Evolutionary conservation across 2,888 invertebrate genomes (phyloP).

Genomic region (Eurytoma adleriae): DNA sequence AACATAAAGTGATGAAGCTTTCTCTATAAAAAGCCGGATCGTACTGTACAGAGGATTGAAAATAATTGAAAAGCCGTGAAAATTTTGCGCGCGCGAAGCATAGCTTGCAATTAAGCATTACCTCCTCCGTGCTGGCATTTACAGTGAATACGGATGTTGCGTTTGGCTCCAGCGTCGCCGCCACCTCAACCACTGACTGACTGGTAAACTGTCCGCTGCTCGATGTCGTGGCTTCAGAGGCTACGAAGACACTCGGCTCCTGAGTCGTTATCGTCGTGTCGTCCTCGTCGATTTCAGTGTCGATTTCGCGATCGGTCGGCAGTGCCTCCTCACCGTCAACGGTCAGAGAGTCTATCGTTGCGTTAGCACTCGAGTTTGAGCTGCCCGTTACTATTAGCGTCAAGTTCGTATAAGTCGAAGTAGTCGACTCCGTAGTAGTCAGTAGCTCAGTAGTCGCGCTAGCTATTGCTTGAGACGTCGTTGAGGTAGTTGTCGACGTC

Average conservation of each 20-base stretch:
- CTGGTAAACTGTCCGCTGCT: conserved; percentile 4
- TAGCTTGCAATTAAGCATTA: conserved; percentile 70
- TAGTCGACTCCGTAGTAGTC: conserved; percentile 5
- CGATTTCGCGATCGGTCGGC: conserved; percentile 32
- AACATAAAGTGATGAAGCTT: conserved; percentile 45
- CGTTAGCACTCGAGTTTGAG: conserved; percentile 25
- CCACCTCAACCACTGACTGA: conserved; percentile 12
- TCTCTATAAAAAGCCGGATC: conserved; percentile 42
- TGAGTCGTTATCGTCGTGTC: conserved; percentile 37
- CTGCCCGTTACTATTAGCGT: conserved; percentile 22
- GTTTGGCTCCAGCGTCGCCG: conserved; percentile 62
- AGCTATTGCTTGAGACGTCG: conserved; percentile 30
- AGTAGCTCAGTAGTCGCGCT: neutral
- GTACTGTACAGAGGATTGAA: conserved; percentile 49
- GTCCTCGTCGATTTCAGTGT: conserved; percentile 49
- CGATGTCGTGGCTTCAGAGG: conserved; percentile 53
- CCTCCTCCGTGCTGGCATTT: conserved; percentile 72
- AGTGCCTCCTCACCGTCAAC: conserved; percentile 37
- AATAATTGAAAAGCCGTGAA: conserved; percentile 50
- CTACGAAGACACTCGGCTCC: conserved; percentile 21
- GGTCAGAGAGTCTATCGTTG: conserved; percentile 42
- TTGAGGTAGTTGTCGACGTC: conserved; percentile 55
- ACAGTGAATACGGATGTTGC: conserved; percentile 65
- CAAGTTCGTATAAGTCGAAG: conserved; percentile 35
- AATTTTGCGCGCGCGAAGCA: conserved; percentile 58